Percentiles rank a stretch among this genome's conserved stretches.
These are phyloP conservation scores for Bellardia pandia DNA, from an alignment of 2,888 invertebrate genomes.

Conservation along the genomic window DNA sequence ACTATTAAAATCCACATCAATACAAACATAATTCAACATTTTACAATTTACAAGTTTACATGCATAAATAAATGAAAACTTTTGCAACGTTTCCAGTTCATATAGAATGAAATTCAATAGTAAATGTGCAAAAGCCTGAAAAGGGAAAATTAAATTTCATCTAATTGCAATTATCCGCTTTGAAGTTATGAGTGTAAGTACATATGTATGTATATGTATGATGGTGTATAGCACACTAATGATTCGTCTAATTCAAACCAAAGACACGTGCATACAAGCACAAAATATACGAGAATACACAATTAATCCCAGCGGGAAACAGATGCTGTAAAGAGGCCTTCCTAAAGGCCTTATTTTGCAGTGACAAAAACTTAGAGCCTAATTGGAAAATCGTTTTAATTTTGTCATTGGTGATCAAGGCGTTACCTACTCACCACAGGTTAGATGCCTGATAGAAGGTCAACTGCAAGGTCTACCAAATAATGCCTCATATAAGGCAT, in stretches of 20 bases:
- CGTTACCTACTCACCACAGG: too few relatives aligned
- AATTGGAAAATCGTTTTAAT: too few relatives aligned
- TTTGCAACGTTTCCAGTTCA: not conserved
- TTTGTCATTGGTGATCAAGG: too few relatives aligned
- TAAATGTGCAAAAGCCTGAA: not conserved
- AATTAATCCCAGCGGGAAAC: not conserved
- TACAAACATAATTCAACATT: not conserved
- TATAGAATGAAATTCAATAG: not conserved
- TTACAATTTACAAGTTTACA: not conserved
- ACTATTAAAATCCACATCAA: too few relatives aligned
- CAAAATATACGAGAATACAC: not conserved
- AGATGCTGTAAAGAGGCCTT: too few relatives aligned
- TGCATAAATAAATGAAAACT: not conserved
- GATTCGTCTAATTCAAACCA: constrained; percentile 43
- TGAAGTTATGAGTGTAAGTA: not conserved
- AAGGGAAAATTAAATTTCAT: constrained; percentile 35
- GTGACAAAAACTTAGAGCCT: too few relatives aligned
- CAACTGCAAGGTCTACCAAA: too few relatives aligned
- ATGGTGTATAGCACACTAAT: constrained; percentile 25
- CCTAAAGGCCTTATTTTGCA: not conserved
- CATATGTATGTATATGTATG: not conserved
- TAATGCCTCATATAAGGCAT: too few relatives aligned
- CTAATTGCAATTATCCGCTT: constrained; percentile 53
- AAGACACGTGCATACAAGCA: not conserved
- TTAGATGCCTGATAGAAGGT: too few relatives aligned